Evolutionary conservation across 2,113 vertebrate genomes (phyloP), one percentile per base, ranked within the genome.

Genomic region (Podarcis cretensis): DNA sequence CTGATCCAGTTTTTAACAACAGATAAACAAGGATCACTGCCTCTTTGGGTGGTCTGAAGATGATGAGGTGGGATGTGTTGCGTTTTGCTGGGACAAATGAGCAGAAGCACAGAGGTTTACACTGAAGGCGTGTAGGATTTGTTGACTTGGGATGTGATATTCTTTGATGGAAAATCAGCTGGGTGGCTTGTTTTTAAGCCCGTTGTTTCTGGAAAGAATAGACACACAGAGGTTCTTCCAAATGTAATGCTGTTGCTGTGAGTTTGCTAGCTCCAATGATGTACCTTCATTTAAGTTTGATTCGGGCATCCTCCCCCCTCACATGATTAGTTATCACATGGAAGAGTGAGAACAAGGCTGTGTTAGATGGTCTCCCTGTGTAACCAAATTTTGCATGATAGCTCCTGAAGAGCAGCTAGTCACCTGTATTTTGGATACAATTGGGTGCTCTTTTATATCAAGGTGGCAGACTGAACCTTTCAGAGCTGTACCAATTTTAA

Each of bases 11-110:
- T 94, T 93, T 63, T 63, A 83, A n/a, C 81, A 86, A 54, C 91
- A 87, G 90, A 81, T 71, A 87, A 82, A 87, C 94, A 94, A 88
- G 84, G 25, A 5, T 79, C 89, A 85, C 68, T 91, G 90, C 76
- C 77, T 81, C 59, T 65, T 69, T 88, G 91, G 91, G 90, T 92
- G 91, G 85, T 92, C 90, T 43, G 87, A 6, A 76, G 59, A 66
- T 25, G 30, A 43, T 25, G 57, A 32, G 65, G 5, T 69, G 20
- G 14, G 88, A 87, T 9, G 59, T 89, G 59, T 94, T 87, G 73
- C 82, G 89, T 90, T 89, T 35, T 75, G 93, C 63, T 87, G 88
- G 79, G 77, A 66, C 59, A 30, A 88, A 57, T 10, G 68, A 94
- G 66, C 43, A 43, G 27, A 5, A 37, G 48, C 79, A 88, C 87